Evolutionary conservation across 2,888 invertebrate species (phyloP).

Genomic region (Caenorhabditis macrosperma): DNA sequence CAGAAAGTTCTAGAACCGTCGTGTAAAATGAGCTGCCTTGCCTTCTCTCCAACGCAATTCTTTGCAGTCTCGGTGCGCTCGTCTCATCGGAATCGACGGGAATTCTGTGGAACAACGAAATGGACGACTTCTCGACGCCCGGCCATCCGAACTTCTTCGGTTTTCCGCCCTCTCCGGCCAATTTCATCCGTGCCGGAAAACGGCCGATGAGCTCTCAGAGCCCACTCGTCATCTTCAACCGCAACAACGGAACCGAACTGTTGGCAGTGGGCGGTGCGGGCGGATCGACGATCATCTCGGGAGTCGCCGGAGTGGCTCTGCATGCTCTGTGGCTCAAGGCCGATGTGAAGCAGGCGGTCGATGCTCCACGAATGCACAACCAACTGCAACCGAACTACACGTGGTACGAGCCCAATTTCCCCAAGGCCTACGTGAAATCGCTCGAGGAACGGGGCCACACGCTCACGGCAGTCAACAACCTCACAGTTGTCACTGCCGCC

Average conservation of each 20-base stretch:
- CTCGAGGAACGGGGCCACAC: constrained; percentile 67
- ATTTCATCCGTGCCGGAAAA: constrained; percentile 89
- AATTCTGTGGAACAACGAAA: constrained; percentile 92
- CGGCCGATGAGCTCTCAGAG: constrained; percentile 93
- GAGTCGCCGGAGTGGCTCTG: constrained; percentile 73
- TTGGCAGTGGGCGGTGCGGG: constrained; percentile 78
- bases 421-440: constrained; percentile 65
- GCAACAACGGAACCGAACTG: constrained; percentile 86
- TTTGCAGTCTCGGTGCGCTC: constrained; percentile 88
- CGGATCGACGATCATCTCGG: constrained; percentile 78
- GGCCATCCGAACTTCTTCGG: constrained; percentile 80
- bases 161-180: constrained; percentile 87
- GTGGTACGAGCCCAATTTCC: constrained; percentile 69
- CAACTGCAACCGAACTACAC: constrained; percentile 82
- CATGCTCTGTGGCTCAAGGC: constrained; percentile 72
- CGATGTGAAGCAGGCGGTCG: constrained; percentile 84
- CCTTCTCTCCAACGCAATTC: background rate
- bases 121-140: constrained; percentile 92
- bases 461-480: constrained; percentile 64
- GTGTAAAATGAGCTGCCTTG: too few species aligned
- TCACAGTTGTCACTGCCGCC: constrained; percentile 75
- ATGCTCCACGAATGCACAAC: constrained; percentile 89
- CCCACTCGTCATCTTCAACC: constrained; percentile 88
- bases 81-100: constrained; percentile 88
- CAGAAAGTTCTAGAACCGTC: too few species aligned